phyloP scores from a whole-genome alignment of 2,888 invertebrate genomes.

The Zygogramma bicolorata region DNA sequence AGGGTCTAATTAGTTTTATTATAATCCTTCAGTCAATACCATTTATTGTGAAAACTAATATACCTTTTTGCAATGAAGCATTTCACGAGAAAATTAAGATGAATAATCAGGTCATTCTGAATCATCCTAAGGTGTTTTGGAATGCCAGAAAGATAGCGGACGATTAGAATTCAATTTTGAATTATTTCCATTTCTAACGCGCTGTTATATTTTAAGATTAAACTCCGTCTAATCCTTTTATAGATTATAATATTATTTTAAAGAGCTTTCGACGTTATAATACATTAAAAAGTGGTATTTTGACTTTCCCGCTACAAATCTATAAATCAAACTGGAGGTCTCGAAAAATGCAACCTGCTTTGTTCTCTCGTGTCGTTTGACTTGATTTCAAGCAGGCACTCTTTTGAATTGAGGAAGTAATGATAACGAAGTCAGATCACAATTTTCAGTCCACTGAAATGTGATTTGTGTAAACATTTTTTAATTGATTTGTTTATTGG shows the following conservation, averaged over 20 bases:
- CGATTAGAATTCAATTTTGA: conserved; percentile 13
- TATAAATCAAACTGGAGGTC: not conserved
- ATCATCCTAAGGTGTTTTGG: not conserved
- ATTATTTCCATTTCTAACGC: conserved; percentile 18
- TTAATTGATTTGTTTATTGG: too few relatives aligned
- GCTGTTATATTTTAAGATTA: conserved; percentile 23
- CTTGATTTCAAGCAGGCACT: not conserved
- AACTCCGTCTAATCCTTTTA: not conserved
- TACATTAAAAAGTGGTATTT: conserved; percentile 13
- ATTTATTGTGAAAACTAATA: too few relatives aligned
- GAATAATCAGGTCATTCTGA: not conserved
- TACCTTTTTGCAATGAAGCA: too few relatives aligned
- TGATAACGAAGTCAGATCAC: too few relatives aligned
- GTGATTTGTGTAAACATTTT: too few relatives aligned
- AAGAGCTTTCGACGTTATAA: conserved; percentile 18
- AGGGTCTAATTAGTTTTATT: too few relatives aligned
- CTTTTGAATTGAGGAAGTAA: not conserved
- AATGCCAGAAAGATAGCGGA: not conserved
- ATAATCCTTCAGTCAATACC: too few relatives aligned
- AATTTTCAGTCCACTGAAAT: too few relatives aligned
- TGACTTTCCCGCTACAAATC: conserved; percentile 10
- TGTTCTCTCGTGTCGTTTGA: not conserved
- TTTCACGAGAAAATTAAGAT: not conserved
- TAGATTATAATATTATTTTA: conserved; percentile 19
- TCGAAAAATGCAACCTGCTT: conserved; percentile 7